phyloP scores from a whole-genome alignment of 2,113 vertebrate genomes.

The Platysteira castanea region DNA sequence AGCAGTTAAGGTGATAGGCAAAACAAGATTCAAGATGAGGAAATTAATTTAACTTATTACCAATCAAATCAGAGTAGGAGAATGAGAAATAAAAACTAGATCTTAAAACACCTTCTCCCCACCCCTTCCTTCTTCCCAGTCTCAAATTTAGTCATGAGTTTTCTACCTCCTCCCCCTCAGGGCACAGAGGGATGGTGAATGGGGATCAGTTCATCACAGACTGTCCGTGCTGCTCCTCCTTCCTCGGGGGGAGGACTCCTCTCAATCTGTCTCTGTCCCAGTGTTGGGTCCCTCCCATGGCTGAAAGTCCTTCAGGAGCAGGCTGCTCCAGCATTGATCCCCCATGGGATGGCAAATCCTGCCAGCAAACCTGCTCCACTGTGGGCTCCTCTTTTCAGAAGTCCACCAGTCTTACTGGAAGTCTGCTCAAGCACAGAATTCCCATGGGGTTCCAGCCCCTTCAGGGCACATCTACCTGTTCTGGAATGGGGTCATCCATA shows the following conservation, averaged over 20 bases:
- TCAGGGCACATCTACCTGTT: too few species aligned
- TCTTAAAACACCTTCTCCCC: background rate
- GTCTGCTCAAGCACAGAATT: background rate
- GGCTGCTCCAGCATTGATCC: background rate
- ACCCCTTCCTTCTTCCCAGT: background rate
- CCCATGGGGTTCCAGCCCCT: background rate
- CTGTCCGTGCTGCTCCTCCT: background rate
- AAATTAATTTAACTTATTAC: background rate
- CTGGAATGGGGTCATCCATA: background rate
- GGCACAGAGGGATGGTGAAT: fast-evolving
- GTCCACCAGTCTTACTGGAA: background rate
- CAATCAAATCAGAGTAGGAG: background rate
- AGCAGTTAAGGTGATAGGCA: background rate
- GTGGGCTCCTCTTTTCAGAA: background rate
- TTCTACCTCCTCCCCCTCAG: background rate
- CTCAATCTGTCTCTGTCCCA: too few species aligned
- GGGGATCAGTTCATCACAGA: background rate
- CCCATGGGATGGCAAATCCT: background rate
- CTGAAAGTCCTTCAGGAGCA: background rate
- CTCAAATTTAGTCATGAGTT: background rate
- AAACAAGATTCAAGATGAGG: background rate
- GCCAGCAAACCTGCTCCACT: background rate
- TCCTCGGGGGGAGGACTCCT: background rate
- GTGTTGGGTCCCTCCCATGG: fast-evolving
- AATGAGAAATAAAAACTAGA: background rate